A percentile compares a stretch with the other conserved stretches of the same genome.
These are phyloP conservation scores for Adelges cooleyi DNA, from an alignment of 1,140 invertebrate genomes.

Conservation along the genomic window DNA sequence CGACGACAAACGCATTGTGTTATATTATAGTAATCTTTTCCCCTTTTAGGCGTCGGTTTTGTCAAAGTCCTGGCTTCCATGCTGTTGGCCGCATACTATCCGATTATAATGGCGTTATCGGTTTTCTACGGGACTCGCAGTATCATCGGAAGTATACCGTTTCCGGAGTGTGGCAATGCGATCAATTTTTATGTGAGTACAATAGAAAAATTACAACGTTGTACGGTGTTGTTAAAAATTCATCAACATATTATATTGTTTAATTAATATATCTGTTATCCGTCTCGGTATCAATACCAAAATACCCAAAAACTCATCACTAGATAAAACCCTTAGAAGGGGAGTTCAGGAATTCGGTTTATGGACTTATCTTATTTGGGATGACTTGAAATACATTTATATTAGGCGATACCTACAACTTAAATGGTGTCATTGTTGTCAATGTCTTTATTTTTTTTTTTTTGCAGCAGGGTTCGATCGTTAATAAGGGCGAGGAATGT, in stretches of 20 bases:
- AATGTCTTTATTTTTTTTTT: too few species aligned
- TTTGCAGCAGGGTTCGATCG: slow-evolving; percentile 38
- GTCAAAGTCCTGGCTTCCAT: slow-evolving; percentile 43
- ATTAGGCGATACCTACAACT: too few species aligned
- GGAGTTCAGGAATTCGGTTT: too few species aligned
- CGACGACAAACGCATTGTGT: neutral
- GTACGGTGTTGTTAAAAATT: too few species aligned
- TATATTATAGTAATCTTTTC: neutral
- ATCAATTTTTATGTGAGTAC: neutral
- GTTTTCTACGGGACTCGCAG: slow-evolving; percentile 44
- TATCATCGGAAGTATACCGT: slow-evolving; percentile 41
- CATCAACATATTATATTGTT: too few species aligned
- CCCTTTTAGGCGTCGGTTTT: slow-evolving; percentile 45
- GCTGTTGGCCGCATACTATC: slow-evolving; percentile 42
- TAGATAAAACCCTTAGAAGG: too few species aligned
- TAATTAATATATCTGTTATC: too few species aligned
- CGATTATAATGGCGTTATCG: slow-evolving; percentile 43
- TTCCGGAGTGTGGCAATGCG: slow-evolving; percentile 39
- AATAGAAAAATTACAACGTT: neutral
- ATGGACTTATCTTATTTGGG: too few species aligned
- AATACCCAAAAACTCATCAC: too few species aligned
- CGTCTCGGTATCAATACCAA: too few species aligned
- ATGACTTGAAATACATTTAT: too few species aligned
- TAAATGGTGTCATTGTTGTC: too few species aligned
- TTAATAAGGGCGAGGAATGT: slow-evolving; percentile 39